Percentiles rank a stretch among this genome's conserved stretches.
Evolutionary conservation across 2,797 vertebrate species (phyloP).

Genomic region (Poeciliopsis turneri): DNA sequence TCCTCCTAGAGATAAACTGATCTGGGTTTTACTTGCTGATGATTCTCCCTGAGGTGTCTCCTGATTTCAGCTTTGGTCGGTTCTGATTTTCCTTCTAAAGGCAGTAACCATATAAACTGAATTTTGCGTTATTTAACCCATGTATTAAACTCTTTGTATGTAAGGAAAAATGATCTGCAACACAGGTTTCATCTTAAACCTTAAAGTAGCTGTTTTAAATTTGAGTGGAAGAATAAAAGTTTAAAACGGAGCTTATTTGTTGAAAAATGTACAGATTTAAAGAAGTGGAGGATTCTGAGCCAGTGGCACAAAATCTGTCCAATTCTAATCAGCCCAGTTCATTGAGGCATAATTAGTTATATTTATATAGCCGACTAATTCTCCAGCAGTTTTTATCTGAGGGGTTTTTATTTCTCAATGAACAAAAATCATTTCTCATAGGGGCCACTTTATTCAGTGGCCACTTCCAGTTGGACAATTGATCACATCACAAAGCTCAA

Average conservation of each 20-base stretch:
- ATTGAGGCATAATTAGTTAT: background rate
- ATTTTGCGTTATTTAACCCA: background rate
- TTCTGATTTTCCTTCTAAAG: background rate
- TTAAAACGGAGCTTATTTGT: background rate
- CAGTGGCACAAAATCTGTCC: background rate
- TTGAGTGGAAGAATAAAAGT: background rate
- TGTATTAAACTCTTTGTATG: background rate
- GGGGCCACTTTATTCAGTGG: background rate
- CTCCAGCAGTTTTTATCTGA: background rate
- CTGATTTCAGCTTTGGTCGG: background rate
- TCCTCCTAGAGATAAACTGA: background rate
- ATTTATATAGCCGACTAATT: background rate
- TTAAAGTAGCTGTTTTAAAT: background rate
- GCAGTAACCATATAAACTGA: background rate
- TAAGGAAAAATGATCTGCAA: background rate
- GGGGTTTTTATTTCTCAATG: background rate
- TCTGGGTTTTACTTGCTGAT: background rate
- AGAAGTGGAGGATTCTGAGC: background rate
- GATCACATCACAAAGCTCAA: background rate
- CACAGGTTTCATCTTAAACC: background rate
- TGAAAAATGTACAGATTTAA: background rate
- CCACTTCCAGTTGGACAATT: background rate
- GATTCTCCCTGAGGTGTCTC: background rate
- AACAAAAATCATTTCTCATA: background rate
- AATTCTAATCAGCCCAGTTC: background rate